Percentiles rank a stretch among this genome's conserved stretches.
phyloP scores from a whole-genome alignment of 1,140 invertebrate genomes.

The Globodera rostochiensis region DNA sequence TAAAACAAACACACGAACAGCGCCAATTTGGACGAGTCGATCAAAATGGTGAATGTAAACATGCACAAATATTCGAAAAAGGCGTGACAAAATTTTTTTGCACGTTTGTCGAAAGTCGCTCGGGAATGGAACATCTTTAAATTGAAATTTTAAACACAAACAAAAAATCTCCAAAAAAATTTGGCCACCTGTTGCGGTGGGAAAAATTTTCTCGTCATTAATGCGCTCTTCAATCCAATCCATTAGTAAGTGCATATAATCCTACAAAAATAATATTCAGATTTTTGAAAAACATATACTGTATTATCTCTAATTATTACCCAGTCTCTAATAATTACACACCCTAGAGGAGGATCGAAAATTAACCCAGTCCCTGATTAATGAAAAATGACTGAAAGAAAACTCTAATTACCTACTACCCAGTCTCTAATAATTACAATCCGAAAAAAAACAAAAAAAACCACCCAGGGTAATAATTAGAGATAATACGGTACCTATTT shows the following conservation, averaged over 20 bases:
- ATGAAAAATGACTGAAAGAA: too few species aligned
- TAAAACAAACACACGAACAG: slow-evolving; percentile 71
- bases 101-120: slow-evolving; percentile 79
- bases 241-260: slow-evolving; percentile 85
- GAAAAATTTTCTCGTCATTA: slow-evolving; percentile 85
- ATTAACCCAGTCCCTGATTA: too few species aligned
- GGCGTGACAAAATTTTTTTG: slow-evolving; percentile 83
- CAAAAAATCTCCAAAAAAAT: slow-evolving; percentile 18
- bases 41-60: slow-evolving; percentile 98
- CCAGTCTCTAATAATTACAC: too few species aligned
- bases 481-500: too few species aligned
- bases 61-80: slow-evolving; percentile 92
- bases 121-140: slow-evolving; percentile 82
- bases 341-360: too few species aligned
- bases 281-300: not conserved
- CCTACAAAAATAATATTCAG: slow-evolving; percentile 47
- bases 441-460: too few species aligned
- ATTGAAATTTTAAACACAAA: slow-evolving; percentile 10
- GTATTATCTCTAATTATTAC: too few species aligned
- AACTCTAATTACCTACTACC: too few species aligned
- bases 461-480: too few species aligned
- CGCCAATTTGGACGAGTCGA: slow-evolving; percentile 81
- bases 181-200: slow-evolving; percentile 75
- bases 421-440: too few species aligned
- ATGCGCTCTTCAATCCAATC: slow-evolving; percentile 92